phyloP scores from a whole-genome alignment of 1,140 invertebrate species.

The Scaptomyza pallida region DNA sequence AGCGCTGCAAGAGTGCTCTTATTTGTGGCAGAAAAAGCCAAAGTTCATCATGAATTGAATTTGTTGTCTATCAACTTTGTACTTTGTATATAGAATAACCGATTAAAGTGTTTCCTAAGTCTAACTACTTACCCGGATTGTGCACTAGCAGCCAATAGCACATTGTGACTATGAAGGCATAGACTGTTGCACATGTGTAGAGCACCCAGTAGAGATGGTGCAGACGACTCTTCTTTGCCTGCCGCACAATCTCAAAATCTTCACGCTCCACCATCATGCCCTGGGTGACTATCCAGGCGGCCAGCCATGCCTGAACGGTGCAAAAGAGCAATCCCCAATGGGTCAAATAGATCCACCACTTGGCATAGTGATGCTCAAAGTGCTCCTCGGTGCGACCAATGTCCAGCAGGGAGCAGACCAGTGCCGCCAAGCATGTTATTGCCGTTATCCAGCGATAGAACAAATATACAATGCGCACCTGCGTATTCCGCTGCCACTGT shows the following conservation, averaged over 20 bases:
- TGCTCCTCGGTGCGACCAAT: slow-evolving; percentile 83
- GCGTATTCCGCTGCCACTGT: slow-evolving; percentile 84
- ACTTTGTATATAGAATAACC: not conserved
- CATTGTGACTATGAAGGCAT: slow-evolving; percentile 86
- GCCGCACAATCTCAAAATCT: slow-evolving; percentile 80
- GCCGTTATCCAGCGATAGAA: slow-evolving; percentile 86
- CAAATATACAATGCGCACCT: slow-evolving; percentile 85
- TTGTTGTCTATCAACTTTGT: not conserved
- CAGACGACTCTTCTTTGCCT: slow-evolving; percentile 77
- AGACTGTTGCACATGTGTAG: slow-evolving; percentile 86
- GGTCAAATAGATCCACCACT: slow-evolving; percentile 89
- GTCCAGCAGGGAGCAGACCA: slow-evolving; percentile 86
- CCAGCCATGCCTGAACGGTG: slow-evolving; percentile 83
- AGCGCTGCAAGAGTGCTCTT: slow-evolving; percentile 5
- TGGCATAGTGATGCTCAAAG: slow-evolving; percentile 83
- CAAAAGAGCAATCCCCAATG: slow-evolving; percentile 87
- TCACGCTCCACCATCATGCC: slow-evolving; percentile 84
- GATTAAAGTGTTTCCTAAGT: not conserved
- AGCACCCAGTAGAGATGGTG: slow-evolving; percentile 87
- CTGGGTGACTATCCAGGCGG: slow-evolving; percentile 80
- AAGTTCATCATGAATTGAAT: too few relatives aligned
- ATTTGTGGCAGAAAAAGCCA: too few relatives aligned
- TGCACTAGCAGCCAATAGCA: slow-evolving; percentile 83
- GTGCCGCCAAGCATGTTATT: slow-evolving; percentile 84
- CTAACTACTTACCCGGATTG: slow-evolving; percentile 71